Base-by-base conservation (phyloP, 1,140 invertebrate species). In the Triops cancriformis region DNA sequence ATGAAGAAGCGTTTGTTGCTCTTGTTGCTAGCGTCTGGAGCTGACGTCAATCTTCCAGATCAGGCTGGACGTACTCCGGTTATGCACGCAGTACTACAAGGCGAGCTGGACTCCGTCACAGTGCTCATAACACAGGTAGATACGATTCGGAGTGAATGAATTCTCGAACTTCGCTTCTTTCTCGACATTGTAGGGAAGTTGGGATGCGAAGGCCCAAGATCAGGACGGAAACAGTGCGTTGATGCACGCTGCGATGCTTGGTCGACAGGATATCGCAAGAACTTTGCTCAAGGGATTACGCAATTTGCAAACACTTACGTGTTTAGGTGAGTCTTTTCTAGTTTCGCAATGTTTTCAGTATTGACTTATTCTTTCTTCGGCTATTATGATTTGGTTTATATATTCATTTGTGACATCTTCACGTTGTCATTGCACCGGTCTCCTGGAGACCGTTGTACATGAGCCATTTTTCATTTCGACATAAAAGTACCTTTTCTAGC, bases 31-130 rank as follows among this genome's bases (percentile, higher is more conserved):
- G 51, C 51, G 51, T 64, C 51, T n/a, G 51, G 51, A 18, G 51
- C 51, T 64, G 51, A 64, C 51, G 51, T 64, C 51, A 64, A 64
- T 64, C 51, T 64, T 23, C 51, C 51, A 64, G 51, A 64, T 64
- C 51, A 18, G 23, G 51, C n/a, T 64, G 51, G 51, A 64, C 51
- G 14, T 14, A 64, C 51, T 64, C 14, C 51, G 10, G 51, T 64
- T 64, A 64, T 64, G 51, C 51, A 64, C 18, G 51, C 51, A 9
- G 51, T 64, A n/a, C 14, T 64, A 14, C 51, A 64, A 64, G 51
- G 51, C 51, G 51, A 64, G 23, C 14, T 64, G 51, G 51, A 64
- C 51, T 64, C 51, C 0, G 51, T 64, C 6, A 23, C 51, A 64
- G 51, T 64, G 51, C 51, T 64, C 51, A 64, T 64, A 5, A 18